phyloP scores from a whole-genome alignment of 2,888 invertebrate species.

The Pomacea canaliculata region DNA sequence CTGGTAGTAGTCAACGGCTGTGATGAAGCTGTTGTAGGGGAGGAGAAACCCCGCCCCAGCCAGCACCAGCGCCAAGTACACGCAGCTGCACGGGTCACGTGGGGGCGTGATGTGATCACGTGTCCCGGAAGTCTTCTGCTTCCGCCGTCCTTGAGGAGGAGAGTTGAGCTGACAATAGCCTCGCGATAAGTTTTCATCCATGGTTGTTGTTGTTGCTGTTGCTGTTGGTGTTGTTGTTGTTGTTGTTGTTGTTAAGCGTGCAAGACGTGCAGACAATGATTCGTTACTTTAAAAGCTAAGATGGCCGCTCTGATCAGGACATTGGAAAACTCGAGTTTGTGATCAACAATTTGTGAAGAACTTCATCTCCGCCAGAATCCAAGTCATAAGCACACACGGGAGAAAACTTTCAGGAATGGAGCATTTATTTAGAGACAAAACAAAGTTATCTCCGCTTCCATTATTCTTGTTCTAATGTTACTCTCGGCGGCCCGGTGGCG shows the following conservation, averaged over 20 bases:
- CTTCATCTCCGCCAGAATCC: no score
- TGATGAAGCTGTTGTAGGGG: constrained; percentile 94
- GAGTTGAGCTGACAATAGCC: constrained; percentile 37
- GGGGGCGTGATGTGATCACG: constrained; percentile 35
- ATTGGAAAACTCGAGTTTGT: no score
- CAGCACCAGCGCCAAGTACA: constrained; percentile 82
- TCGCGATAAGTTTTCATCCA: constrained; percentile 36
- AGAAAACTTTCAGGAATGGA: no score
- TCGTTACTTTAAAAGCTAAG: no score
- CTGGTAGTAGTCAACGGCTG: constrained; percentile 93
- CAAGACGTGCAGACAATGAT: no score
- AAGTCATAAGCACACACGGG: no score
- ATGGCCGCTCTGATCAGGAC: no score
- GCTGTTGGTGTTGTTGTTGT: background rate
- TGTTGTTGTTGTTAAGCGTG: background rate
- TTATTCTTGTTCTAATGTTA: no score
- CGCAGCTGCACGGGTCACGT: constrained; percentile 74
- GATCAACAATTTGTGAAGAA: no score
- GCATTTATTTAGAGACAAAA: no score
- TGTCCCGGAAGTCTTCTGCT: constrained; percentile 25
- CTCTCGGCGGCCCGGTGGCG: no score
- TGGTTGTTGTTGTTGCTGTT: background rate
- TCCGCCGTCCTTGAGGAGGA: constrained; percentile 16
- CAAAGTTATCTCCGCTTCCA: no score
- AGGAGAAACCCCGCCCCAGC: constrained; percentile 91